A percentile compares a stretch with the other conserved stretches of the same genome.
Conservation (phyloP, 2,113 vertebrate species). For the Dolichallabes microphthalmus region DNA sequence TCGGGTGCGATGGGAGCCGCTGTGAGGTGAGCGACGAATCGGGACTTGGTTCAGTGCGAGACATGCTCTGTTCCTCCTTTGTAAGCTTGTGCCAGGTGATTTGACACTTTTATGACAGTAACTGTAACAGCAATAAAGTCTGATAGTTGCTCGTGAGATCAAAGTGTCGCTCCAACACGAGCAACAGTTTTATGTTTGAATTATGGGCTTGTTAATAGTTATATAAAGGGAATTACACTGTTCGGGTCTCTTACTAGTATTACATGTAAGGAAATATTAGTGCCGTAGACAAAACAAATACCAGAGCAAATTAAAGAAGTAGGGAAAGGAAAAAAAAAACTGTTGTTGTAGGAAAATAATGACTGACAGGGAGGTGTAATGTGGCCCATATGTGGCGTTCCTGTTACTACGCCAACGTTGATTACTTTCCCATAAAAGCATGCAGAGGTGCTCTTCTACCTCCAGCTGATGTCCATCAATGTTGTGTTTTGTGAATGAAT, state of each 20-base stretch:
- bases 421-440: background rate
- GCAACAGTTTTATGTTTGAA: background rate
- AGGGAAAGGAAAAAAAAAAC: background rate
- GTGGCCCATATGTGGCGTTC: background rate
- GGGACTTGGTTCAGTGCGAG: background rate
- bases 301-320: background rate
- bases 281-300: background rate
- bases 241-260: background rate
- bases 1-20: slow-evolving; percentile 71
- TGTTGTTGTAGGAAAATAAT: background rate
- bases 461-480: background rate
- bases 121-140: slow-evolving; percentile 25
- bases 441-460: background rate
- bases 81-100: slow-evolving; percentile 5
- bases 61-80: background rate
- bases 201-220: background rate
- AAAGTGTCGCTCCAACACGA: slow-evolving; percentile 1
- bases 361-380: background rate
- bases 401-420: background rate
- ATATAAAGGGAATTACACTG: too few relatives aligned
- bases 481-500: background rate
- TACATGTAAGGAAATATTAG: background rate
- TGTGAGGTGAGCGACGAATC: slow-evolving; percentile 68
- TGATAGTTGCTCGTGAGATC: background rate
- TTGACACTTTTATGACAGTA: slow-evolving; percentile 37